phyloP scores from a whole-genome alignment of 2,113 vertebrate species.

The Rattus rattus region DNA sequence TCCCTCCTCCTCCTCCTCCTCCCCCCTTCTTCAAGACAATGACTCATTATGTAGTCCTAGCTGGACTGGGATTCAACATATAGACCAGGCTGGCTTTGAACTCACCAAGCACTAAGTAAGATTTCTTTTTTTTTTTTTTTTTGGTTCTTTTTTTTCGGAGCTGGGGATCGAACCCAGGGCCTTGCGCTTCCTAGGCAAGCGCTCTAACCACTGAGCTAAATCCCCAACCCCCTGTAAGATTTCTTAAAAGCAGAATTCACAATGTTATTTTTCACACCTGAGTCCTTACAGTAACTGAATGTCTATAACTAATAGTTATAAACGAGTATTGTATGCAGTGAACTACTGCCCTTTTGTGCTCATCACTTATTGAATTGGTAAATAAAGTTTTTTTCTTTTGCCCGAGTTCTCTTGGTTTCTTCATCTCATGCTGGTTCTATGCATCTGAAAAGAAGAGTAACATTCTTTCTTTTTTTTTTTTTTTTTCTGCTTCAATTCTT shows the following conservation, averaged over 20 bases:
- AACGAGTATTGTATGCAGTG: not conserved
- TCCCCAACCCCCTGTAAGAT: no score
- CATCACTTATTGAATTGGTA: not conserved
- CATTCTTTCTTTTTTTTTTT: no score
- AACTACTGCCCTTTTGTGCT: not conserved
- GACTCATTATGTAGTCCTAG: not conserved
- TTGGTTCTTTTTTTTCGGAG: no score
- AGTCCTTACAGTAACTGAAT: not conserved
- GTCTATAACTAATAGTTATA: not conserved
- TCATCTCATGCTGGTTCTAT: not conserved
- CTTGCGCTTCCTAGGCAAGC: no score
- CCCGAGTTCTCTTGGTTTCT: not conserved
- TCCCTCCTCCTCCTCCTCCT: no score
- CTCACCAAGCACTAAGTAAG: not conserved
- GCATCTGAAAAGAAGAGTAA: not conserved
- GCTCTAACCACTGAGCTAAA: no score
- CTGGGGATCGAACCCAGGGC: no score
- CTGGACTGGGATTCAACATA: not conserved
- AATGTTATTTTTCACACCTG: not conserved
- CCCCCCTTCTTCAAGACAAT: not conserved
- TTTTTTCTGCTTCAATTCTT: not conserved
- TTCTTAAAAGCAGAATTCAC: not conserved
- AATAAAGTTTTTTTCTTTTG: conserved; percentile 45
- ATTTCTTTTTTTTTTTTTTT: no score
- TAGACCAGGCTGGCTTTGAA: not conserved